A percentile compares a stretch with the other conserved stretches of the same genome.
Conservation (phyloP, 2,888 invertebrate species). For the Hetaerina titia region DNA sequence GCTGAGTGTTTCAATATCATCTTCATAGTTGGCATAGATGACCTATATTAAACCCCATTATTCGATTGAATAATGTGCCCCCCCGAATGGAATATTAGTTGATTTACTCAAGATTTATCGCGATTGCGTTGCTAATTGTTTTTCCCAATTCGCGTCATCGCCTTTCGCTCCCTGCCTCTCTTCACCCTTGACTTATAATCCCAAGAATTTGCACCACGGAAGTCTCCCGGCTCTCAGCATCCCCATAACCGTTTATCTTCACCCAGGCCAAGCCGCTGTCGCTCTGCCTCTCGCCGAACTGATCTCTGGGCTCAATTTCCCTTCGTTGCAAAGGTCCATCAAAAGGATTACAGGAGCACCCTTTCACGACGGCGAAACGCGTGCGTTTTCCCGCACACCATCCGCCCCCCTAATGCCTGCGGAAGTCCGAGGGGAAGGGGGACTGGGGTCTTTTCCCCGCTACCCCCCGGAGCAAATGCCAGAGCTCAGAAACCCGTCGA, state of each 20-base stretch:
- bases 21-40: neutral
- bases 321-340: constrained; percentile 1
- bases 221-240: neutral
- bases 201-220: constrained; percentile 1
- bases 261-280: neutral
- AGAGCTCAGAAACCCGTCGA: neutral
- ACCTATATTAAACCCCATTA: neutral
- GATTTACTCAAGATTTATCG: neutral
- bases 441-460: neutral
- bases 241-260: neutral
- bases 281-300: neutral
- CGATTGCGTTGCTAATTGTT: neutral
- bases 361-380: neutral
- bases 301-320: constrained; percentile 14
- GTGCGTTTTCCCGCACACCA: neutral
- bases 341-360: neutral
- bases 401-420: no score
- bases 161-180: no score
- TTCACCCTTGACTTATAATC: neutral
- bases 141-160: neutral
- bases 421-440: no score
- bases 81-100: neutral
- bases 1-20: no score
- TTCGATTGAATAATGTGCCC: no score
- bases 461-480: neutral